Percentiles rank a stretch among this genome's conserved stretches.
phyloP scores from a whole-genome alignment of 2,797 vertebrate species.

The Sarcophilus harrisii region DNA sequence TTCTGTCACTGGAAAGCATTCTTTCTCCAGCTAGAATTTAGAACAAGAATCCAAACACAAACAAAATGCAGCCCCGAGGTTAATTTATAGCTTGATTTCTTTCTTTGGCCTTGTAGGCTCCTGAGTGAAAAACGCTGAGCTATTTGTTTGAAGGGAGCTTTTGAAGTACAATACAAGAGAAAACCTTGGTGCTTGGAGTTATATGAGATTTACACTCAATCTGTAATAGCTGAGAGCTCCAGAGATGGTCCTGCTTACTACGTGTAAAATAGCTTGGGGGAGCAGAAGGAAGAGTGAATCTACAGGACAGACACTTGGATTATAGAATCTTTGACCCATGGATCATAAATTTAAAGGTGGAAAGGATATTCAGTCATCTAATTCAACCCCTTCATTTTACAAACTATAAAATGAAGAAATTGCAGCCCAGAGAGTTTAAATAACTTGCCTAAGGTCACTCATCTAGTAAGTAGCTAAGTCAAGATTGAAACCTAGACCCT shows the following conservation, averaged over 20 bases:
- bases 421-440: not conserved
- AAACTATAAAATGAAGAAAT: not conserved
- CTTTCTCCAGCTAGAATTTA: conserved; percentile 22
- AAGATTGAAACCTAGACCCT: not conserved
- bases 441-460: not conserved
- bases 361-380: not conserved
- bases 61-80: conserved; percentile 20
- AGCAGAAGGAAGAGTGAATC: not conserved
- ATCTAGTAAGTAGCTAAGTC: not conserved
- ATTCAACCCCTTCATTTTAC: not conserved
- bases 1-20: not conserved
- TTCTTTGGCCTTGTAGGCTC: conserved; percentile 2
- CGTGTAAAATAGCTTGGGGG: not conserved
- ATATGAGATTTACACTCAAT: conserved; percentile 7
- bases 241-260: not conserved
- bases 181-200: accelerated
- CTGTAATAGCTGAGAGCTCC: not conserved
- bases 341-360: not conserved
- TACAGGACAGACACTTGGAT: not conserved
- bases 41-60: conserved; percentile 50
- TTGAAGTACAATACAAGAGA: conserved; percentile 47
- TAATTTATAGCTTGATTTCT: conserved; percentile 14
- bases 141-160: not conserved
- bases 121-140: conserved; percentile 54
- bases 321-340: not conserved